Evolutionary conservation across 2,888 invertebrate species (phyloP).

Genomic region (Sphaeridia pumilis): DNA sequence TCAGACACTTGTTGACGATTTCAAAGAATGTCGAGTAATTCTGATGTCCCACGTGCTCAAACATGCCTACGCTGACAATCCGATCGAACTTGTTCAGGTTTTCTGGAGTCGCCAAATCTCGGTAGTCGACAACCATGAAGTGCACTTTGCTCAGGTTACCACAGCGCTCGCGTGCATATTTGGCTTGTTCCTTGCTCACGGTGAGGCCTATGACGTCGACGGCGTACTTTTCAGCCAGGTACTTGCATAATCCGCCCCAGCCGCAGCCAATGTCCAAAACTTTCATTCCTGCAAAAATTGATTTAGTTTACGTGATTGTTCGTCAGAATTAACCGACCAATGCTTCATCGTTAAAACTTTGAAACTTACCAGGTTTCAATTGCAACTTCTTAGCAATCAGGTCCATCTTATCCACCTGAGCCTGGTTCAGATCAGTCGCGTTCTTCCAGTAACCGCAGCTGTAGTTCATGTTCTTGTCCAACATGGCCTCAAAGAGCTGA

Average conservation of each 20-base stretch:
- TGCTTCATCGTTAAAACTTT: too few relatives aligned
- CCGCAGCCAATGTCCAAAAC: conserved; percentile 25
- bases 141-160: conserved; percentile 6
- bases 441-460: conserved; percentile 19
- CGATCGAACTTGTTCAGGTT: conserved; percentile 18
- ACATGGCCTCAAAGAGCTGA: conserved; percentile 11
- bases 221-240: conserved; percentile 8
- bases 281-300: too few relatives aligned
- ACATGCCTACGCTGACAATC: conserved; percentile 13
- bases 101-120: conserved; percentile 8
- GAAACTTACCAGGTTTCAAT: conserved; percentile 17
- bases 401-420: conserved; percentile 18
- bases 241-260: conserved; percentile 18
- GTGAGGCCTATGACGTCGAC: conserved; percentile 8
- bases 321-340: too few relatives aligned
- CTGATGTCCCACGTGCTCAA: conserved; percentile 13
- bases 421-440: conserved; percentile 13
- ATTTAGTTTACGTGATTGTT: too few relatives aligned
- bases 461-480: conserved; percentile 18
- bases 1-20: background rate
- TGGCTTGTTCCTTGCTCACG: conserved; percentile 3
- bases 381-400: conserved; percentile 16
- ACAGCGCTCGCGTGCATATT: background rate
- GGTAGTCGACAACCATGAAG: conserved; percentile 11
- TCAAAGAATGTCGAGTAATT: conserved; percentile 12